Evolutionary conservation across 2,888 invertebrate species (phyloP), one percentile per base, ranked within the genome.

Genomic region (Taenaris catops): DNA sequence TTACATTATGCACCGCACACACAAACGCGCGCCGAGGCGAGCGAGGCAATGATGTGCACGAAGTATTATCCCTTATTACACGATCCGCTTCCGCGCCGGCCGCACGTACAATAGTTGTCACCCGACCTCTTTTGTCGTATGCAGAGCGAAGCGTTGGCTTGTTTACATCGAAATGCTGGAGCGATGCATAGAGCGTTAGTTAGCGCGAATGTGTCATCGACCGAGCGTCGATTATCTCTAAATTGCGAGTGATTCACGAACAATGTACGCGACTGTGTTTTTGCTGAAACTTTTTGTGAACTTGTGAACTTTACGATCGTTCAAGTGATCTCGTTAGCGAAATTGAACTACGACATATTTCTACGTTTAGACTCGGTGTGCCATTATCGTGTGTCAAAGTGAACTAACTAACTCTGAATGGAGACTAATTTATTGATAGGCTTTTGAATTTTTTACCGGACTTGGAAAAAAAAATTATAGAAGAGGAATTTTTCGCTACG

Each of bases 41-140:
- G 64, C 81, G 66, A 79, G 70, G 84, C 83, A 79, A 72, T 81
- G 84, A 83, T 83, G 84, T 83, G 79, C 83, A 76, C 81, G 70
- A 69, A 74, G 81, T 76, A 73, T 83, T 81, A 81, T 81, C 81
- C 81, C 73, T 73, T 75, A 86, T 84, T 84, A 84, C 81, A 80
- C 75, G 78, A 79, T 69, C 68, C 64, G 81, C 80, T 72, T 70
- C 73, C 74, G 70, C 55, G 68, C 69, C 54, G 70, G 74, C 65
- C 74, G 80, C 81, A 84, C 83, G 84, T 75, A 65, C 78, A 72
- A 53, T 68, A 72, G 74, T 73, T 53, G 75, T 70, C 75, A 50
- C 59, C 51, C 68, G 72, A 76, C 74, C 71, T 73, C 74, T 71
- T 74, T 74, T 74, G 73, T 68, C 62, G 52, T 42, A 46, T 45